phyloP scores from a whole-genome alignment of 2,888 invertebrate genomes.

The Hemistola chrysoprasaria region DNA sequence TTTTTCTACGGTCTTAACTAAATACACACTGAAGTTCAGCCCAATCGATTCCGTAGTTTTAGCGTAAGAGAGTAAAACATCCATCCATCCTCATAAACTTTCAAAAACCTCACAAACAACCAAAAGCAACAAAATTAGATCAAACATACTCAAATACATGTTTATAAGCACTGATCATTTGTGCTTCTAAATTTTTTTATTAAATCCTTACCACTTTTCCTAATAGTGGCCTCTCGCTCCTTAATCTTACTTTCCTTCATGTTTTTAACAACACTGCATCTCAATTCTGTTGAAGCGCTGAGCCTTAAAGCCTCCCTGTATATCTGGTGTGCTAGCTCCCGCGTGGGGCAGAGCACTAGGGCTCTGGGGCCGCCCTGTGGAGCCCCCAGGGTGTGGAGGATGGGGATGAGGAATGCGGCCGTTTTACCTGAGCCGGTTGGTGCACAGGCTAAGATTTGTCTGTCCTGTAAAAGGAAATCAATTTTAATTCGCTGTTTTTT shows the following conservation, averaged over 20 bases:
- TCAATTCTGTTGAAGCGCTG: slow-evolving; percentile 87
- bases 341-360: slow-evolving; percentile 94
- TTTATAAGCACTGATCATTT: no score
- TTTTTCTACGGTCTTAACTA: no score
- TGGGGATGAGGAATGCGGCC: slow-evolving; percentile 94
- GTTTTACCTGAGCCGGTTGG: slow-evolving; percentile 99
- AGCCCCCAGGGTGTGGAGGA: slow-evolving; percentile 88
- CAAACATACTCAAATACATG: no score
- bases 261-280: slow-evolving; percentile 91
- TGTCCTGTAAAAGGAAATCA: slow-evolving; percentile 83
- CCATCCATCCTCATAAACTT: no score
- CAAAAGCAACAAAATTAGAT: no score
- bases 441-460: slow-evolving; percentile 95
- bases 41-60: no score
- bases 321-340: slow-evolving; percentile 96
- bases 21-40: no score
- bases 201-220: slow-evolving; percentile 86
- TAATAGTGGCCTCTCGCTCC: slow-evolving; percentile 87
- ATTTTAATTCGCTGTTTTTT: no score
- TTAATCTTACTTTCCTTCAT: slow-evolving; percentile 87
- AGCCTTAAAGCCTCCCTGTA: slow-evolving; percentile 89
- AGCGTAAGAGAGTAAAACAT: no score
- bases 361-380: slow-evolving; percentile 91
- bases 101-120: no score
- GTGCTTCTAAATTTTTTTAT: no score